Conservation (phyloP, 1,140 invertebrate species). For the Nasonia longicornis region DNA sequence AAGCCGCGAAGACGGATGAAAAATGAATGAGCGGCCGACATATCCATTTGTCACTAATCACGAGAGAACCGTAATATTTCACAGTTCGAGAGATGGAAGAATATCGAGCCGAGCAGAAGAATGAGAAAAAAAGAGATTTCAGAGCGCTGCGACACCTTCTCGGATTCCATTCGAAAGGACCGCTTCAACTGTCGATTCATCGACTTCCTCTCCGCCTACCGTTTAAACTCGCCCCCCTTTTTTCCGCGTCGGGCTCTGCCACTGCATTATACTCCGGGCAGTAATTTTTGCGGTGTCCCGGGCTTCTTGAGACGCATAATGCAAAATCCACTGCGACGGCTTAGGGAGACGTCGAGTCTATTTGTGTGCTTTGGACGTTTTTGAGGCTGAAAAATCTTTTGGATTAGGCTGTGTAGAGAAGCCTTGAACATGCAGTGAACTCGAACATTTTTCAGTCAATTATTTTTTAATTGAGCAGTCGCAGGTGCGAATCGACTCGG, state of each 20-base stretch:
- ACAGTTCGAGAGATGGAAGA: conserved; percentile 40
- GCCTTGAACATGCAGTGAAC: neutral
- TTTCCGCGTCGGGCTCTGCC: conserved; percentile 12
- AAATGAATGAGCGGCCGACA: conserved; percentile 34
- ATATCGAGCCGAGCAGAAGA: neutral
- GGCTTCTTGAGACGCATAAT: neutral
- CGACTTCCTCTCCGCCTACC: conserved; percentile 40
- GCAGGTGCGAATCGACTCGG: too few relatives aligned
- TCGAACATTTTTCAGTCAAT: too few relatives aligned
- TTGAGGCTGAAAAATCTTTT: neutral
- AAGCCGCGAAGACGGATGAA: conserved; percentile 23
- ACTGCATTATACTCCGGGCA: neutral
- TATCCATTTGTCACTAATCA: conserved; percentile 48
- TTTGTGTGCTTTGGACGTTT: conserved; percentile 6
- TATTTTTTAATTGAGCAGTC: neutral
- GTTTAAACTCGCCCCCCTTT: conserved; percentile 35
- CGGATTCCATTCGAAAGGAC: conserved; percentile 40
- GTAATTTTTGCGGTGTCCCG: conserved; percentile 32
- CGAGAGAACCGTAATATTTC: conserved; percentile 49
- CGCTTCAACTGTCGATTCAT: conserved; percentile 44
- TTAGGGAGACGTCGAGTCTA: conserved; percentile 13
- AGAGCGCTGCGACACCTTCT: conserved; percentile 39
- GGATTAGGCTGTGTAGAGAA: neutral
- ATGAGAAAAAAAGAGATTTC: conserved; percentile 28
- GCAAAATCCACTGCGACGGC: neutral